Percentiles rank a stretch among this genome's conserved stretches.
These are phyloP conservation scores for Oreochromis niloticus DNA, from an alignment of 2,113 vertebrate genomes.

Conservation along the genomic window DNA sequence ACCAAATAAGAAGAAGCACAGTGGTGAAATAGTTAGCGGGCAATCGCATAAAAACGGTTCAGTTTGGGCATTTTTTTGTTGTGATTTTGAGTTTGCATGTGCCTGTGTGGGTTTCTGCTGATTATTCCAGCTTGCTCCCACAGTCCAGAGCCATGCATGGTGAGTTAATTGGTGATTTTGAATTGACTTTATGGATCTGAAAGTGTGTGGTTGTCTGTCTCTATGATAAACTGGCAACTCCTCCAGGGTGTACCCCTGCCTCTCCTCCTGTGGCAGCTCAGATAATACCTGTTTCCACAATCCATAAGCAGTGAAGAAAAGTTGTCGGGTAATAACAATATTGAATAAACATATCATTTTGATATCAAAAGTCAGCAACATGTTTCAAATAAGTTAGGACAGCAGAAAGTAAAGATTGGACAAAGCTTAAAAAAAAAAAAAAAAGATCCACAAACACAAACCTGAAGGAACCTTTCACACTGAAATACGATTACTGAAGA, in stretches of 20 bases:
- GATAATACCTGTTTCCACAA: background rate
- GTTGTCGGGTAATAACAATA: background rate
- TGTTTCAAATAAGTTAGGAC: background rate
- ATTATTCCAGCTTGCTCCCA: background rate
- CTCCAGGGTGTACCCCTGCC: background rate
- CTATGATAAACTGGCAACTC: background rate
- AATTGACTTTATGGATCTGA: background rate
- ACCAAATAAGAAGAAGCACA: background rate
- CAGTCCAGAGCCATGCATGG: background rate
- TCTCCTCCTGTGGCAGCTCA: background rate
- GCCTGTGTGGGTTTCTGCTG: background rate
- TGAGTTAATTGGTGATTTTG: background rate
- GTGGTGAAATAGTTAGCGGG: background rate
- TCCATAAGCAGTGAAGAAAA: background rate
- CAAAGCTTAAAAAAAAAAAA: no score
- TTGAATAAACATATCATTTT: no score
- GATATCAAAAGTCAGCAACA: background rate
- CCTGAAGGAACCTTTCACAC: background rate
- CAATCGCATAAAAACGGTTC: background rate
- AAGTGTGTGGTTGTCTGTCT: background rate
- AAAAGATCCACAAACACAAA: background rate
- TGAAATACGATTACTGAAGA: background rate
- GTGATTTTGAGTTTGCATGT: background rate
- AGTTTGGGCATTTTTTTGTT: background rate
- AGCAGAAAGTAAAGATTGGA: background rate